phyloP scores from a whole-genome alignment of 1,140 invertebrate genomes.

The Leptinotarsa defecta region DNA sequence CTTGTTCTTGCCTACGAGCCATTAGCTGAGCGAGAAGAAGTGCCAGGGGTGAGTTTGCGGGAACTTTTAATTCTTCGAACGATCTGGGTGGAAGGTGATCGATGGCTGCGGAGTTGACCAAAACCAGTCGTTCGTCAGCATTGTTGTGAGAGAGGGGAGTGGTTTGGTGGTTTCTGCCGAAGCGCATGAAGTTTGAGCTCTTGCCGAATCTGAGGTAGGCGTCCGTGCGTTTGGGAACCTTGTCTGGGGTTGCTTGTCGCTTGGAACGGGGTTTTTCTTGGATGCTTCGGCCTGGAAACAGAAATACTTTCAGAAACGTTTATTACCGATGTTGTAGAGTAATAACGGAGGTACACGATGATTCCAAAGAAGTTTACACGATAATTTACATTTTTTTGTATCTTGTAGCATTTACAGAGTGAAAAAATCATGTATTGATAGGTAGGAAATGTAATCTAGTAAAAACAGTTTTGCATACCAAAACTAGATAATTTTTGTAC shows the following conservation, averaged over 20 bases:
- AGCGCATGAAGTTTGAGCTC: constrained; percentile 14
- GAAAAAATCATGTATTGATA: too few species aligned
- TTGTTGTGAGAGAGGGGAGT: neutral
- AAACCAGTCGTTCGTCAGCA: neutral
- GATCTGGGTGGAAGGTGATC: neutral
- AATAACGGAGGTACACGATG: neutral
- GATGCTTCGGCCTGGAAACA: constrained; percentile 10
- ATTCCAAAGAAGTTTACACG: too few species aligned
- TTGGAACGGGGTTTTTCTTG: constrained; percentile 3
- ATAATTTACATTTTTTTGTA: too few species aligned
- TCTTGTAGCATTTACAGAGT: too few species aligned
- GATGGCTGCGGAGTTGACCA: too few species aligned
- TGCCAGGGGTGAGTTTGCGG: neutral
- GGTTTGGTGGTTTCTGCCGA: neutral
- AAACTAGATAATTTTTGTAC: too few species aligned
- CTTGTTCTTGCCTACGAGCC: constrained; percentile 7
- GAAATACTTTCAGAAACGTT: neutral
- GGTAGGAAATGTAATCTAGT: too few species aligned
- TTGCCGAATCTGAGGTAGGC: constrained; percentile 21
- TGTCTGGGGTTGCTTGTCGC: constrained; percentile 2
- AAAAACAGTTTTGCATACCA: too few species aligned
- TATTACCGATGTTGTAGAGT: neutral
- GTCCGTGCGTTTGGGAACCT: constrained; percentile 7
- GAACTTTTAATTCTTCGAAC: neutral
- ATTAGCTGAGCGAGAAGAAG: neutral